A percentile compares a stretch with the other conserved stretches of the same genome.
These are phyloP conservation scores for Pissodes strobi DNA, from an alignment of 1,140 invertebrate species.

Conservation along the genomic window DNA sequence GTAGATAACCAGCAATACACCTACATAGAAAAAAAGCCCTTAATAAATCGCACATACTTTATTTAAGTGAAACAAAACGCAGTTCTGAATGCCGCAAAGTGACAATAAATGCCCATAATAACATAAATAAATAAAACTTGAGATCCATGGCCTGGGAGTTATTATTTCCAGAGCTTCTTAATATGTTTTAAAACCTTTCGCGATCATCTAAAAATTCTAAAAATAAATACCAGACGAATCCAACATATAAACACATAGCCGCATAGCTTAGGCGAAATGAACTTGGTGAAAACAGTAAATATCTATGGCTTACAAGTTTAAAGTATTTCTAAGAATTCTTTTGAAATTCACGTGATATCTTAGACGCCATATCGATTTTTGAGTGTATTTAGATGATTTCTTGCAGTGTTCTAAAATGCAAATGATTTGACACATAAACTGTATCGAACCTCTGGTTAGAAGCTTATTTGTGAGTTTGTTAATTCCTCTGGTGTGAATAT, in stretches of 20 bases:
- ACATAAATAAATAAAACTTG: conserved; percentile 28
- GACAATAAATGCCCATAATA: not conserved
- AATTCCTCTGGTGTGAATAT: not conserved
- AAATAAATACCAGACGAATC: conserved; percentile 32
- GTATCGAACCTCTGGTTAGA: not conserved
- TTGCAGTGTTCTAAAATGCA: too few species aligned
- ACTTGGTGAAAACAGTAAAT: conserved; percentile 23
- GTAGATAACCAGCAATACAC: too few species aligned
- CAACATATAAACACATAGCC: conserved; percentile 31
- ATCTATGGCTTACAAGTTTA: conserved; percentile 5
- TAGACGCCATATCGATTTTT: too few species aligned
- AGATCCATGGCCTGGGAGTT: conserved; percentile 11
- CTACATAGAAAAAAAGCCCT: too few species aligned
- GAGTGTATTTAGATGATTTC: too few species aligned
- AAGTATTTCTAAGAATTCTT: conserved; percentile 23
- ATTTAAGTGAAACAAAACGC: not conserved
- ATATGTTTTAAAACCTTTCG: conserved; percentile 28
- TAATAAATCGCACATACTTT: too few species aligned
- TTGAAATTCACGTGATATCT: not conserved
- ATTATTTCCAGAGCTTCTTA: conserved; percentile 25
- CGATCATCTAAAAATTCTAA: conserved; percentile 35
- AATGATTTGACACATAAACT: too few species aligned
- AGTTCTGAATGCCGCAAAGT: not conserved
- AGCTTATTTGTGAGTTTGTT: not conserved
- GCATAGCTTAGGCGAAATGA: conserved; percentile 30